A percentile compares a stretch with the other conserved stretches of the same genome.
Evolutionary conservation across 2,797 vertebrate species (phyloP).

Genomic region (Austrolebias charrua): DNA sequence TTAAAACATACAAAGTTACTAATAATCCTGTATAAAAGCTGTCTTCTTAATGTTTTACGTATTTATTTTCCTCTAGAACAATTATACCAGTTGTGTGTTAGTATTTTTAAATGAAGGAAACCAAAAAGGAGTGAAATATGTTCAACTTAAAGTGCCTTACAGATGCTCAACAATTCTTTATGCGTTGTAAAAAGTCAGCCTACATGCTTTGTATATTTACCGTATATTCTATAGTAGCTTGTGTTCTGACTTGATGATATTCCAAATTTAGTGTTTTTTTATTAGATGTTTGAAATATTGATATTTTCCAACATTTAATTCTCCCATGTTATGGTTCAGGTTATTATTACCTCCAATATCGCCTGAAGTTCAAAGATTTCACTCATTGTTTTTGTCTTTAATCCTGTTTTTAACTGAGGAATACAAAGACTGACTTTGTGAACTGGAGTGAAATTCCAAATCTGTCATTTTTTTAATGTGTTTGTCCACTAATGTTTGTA

Average conservation of each 20-base stretch:
- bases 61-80: slow-evolving; percentile 13
- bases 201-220: slow-evolving; percentile 12
- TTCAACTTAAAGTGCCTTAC: neutral
- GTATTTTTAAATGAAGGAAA: neutral
- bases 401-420: slow-evolving; percentile 12
- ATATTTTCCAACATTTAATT: neutral
- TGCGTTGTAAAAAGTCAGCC: neutral
- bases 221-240: slow-evolving; percentile 6
- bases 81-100: neutral
- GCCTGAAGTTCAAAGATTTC: slow-evolving; percentile 1
- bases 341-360: neutral
- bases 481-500: slow-evolving; percentile 7
- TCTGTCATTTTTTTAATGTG: slow-evolving; percentile 3
- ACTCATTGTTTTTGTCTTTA: slow-evolving; percentile 21
- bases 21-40: neutral
- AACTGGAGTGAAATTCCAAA: slow-evolving; percentile 19
- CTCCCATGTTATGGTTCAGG: neutral
- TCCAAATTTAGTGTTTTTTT: slow-evolving; percentile 11
- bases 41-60: slow-evolving; percentile 8
- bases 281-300: slow-evolving; percentile 1
- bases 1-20: neutral
- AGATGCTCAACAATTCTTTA: neutral
- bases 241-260: neutral
- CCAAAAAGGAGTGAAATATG: neutral
- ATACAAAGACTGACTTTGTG: neutral